Evolutionary conservation across 2,888 invertebrate genomes (phyloP).

Genomic region (Anticlea derivata): DNA sequence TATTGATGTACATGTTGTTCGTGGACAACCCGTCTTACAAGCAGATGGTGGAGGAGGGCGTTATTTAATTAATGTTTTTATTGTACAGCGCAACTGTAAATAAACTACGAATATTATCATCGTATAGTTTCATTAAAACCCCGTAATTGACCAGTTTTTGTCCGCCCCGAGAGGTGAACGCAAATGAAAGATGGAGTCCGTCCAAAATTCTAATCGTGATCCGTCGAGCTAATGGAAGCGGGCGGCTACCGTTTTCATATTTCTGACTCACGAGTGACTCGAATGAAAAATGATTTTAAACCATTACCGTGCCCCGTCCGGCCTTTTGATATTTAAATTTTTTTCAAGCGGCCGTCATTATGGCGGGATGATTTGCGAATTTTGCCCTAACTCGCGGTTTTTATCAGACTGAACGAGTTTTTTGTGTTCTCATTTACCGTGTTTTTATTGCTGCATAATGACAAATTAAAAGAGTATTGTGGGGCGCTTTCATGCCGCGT

Average conservation of each 20-base stretch:
- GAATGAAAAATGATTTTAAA: slow-evolving; percentile 84
- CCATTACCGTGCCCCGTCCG: slow-evolving; percentile 82
- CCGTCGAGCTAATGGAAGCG: slow-evolving; percentile 67
- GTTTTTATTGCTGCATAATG: slow-evolving; percentile 83
- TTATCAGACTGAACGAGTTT: slow-evolving; percentile 77
- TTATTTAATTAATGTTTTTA: slow-evolving; percentile 2
- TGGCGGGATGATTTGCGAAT: slow-evolving; percentile 80
- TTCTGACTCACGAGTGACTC: slow-evolving; percentile 79
- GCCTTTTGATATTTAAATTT: slow-evolving; percentile 84
- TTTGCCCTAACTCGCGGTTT: slow-evolving; percentile 79
- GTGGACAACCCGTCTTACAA: no score
- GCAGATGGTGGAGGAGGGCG: neutral
- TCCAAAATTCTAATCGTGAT: slow-evolving; percentile 72
- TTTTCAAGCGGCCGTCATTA: slow-evolving; percentile 83
- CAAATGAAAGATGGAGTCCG: slow-evolving; percentile 66
- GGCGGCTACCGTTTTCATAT: slow-evolving; percentile 80
- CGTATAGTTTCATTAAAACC: slow-evolving; percentile 49
- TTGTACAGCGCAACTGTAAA: slow-evolving; percentile 30
- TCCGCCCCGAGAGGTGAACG: slow-evolving; percentile 45
- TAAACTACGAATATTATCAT: slow-evolving; percentile 35
- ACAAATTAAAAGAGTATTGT: slow-evolving; percentile 83
- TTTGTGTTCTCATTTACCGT: slow-evolving; percentile 80
- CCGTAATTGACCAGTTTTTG: slow-evolving; percentile 48
- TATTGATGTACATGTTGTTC: neutral
- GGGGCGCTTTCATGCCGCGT: slow-evolving; percentile 75